Evolutionary conservation across 2,113 vertebrate genomes (phyloP).

Genomic region (Rhinopomastus cyanomelas): DNA sequence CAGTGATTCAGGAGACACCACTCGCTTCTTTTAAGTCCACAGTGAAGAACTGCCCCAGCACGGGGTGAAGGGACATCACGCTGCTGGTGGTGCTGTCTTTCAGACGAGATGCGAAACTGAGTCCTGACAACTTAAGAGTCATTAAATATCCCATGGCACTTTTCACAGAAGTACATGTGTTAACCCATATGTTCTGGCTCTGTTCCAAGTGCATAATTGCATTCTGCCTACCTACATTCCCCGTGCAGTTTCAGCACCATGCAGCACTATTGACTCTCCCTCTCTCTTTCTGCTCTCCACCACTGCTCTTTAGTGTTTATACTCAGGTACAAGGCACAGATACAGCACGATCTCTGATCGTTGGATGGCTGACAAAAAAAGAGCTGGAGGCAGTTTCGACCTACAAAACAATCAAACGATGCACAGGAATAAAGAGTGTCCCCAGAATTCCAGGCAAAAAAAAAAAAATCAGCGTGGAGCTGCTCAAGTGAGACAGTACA

Average conservation of each 20-base stretch:
- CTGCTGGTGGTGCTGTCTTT: slow-evolving; percentile 52
- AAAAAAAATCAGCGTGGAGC: rapidly evolving
- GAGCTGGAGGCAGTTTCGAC: not conserved
- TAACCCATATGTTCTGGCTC: slow-evolving; percentile 67
- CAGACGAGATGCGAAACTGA: slow-evolving; percentile 59
- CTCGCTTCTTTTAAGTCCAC: not conserved
- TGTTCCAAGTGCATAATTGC: slow-evolving; percentile 66
- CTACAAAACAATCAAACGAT: not conserved
- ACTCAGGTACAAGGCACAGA: not conserved
- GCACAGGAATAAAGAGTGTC: not conserved
- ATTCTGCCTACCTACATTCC: slow-evolving; percentile 69
- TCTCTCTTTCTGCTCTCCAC: not conserved
- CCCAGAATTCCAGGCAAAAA: not conserved
- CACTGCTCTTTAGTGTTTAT: not conserved
- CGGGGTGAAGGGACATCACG: slow-evolving; percentile 29
- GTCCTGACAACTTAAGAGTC: slow-evolving; percentile 67
- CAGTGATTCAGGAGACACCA: not conserved
- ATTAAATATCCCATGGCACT: slow-evolving; percentile 70
- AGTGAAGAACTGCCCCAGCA: not conserved
- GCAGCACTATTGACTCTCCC: slow-evolving; percentile 26
- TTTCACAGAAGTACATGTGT: slow-evolving; percentile 71
- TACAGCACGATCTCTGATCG: not conserved
- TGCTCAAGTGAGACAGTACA: not conserved
- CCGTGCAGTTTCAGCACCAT: slow-evolving; percentile 30
- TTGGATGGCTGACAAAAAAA: not conserved